A percentile compares a stretch with the other conserved stretches of the same genome.
Evolutionary conservation across 2,113 vertebrate species (phyloP).

Genomic region (Clarias macrocephalus): DNA sequence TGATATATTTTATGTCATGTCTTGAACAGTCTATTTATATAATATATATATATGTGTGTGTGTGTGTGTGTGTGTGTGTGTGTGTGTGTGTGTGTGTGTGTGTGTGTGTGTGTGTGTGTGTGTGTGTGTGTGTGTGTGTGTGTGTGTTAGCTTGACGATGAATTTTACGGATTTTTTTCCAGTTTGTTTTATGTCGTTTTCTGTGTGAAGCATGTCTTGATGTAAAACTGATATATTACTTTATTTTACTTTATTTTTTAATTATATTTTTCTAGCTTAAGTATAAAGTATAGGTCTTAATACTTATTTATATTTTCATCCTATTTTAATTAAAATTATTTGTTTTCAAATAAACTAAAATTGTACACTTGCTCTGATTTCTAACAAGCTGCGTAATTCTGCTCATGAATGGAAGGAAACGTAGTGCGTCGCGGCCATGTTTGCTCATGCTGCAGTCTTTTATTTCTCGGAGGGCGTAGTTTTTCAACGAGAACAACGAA

Average conservation of each 20-base stretch:
- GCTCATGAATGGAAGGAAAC: slow-evolving; percentile 30
- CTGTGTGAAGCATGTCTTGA: not conserved
- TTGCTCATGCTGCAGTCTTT: slow-evolving; percentile 54
- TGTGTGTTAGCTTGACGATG: not conserved
- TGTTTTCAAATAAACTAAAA: not conserved
- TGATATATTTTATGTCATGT: not conserved
- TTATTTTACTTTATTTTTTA: too few relatives aligned
- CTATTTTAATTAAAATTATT: not conserved
- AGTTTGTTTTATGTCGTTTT: too few relatives aligned
- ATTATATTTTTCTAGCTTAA: not conserved
- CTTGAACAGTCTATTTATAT: not conserved
- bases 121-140: not conserved
- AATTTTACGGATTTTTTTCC: not conserved
- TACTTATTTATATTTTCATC: not conserved
- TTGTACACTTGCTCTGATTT: not conserved
- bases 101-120: not conserved
- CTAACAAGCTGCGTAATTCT: slow-evolving; percentile 7
- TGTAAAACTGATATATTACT: not conserved
- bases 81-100: not conserved
- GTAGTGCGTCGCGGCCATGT: slow-evolving; percentile 51
- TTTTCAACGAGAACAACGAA: slow-evolving; percentile 75
- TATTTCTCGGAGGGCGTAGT: slow-evolving; percentile 53
- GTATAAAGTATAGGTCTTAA: not conserved
- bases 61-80: not conserved
- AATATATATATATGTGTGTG: too few relatives aligned